Evolutionary conservation across 2,888 invertebrate species (phyloP).

Genomic region (Omphaloscelis lunosa): DNA sequence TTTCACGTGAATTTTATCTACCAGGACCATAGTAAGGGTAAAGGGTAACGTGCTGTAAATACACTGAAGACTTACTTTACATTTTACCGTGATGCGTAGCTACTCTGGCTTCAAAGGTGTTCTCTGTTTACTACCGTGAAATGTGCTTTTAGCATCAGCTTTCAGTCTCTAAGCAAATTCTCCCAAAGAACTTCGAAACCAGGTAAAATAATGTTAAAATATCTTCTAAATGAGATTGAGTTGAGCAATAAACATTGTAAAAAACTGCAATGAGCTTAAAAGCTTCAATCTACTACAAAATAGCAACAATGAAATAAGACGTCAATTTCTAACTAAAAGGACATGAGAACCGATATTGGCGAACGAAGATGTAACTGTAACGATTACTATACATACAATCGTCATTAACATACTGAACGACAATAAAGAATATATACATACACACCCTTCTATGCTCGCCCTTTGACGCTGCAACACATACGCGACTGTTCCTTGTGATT

Average conservation of each 20-base stretch:
- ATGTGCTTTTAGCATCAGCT: conserved; percentile 33
- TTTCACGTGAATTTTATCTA: conserved; percentile 21
- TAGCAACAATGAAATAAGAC: neutral
- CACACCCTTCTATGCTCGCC: conserved; percentile 83
- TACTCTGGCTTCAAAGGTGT: conserved; percentile 42
- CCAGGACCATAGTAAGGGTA: neutral
- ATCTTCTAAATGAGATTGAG: neutral
- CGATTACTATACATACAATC: conserved; percentile 71
- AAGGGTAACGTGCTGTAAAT: conserved; percentile 28
- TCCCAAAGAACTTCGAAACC: conserved; percentile 21
- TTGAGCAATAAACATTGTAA: conserved; percentile 8
- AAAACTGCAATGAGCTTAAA: neutral
- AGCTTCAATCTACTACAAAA: neutral
- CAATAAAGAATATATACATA: conserved; percentile 76
- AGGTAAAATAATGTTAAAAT: conserved; percentile 21
- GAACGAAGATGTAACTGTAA: conserved; percentile 58
- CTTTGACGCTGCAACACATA: conserved; percentile 80
- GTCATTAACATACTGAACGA: conserved; percentile 62
- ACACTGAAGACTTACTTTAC: conserved; percentile 31
- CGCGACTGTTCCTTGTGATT: conserved; percentile 85
- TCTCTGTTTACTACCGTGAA: conserved; percentile 45
- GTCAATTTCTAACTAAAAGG: conserved; percentile 26
- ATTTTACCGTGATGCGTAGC: conserved; percentile 39
- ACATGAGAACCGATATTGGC: conserved; percentile 42
- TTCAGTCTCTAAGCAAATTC: conserved; percentile 19